A percentile compares a stretch with the other conserved stretches of the same genome.
phyloP scores from a whole-genome alignment of 1,140 invertebrate species.

The Caerostris darwini region DNA sequence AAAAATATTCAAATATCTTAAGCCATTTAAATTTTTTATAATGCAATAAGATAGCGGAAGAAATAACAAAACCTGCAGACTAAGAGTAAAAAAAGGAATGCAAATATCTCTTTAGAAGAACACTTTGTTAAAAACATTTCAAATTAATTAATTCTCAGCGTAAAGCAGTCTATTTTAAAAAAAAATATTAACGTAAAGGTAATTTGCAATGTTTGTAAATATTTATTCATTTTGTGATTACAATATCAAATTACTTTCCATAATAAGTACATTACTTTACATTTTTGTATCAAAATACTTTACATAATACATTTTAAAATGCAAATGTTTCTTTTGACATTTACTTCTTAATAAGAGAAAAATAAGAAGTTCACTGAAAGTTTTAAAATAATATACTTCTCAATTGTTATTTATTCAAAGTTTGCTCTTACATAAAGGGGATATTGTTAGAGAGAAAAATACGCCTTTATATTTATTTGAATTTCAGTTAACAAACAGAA shows the following conservation, averaged over 20 bases:
- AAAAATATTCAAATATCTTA: not conserved
- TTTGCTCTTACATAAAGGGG: no score
- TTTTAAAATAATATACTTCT: no score
- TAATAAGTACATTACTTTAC: no score
- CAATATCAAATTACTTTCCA: no score
- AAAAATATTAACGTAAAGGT: not conserved
- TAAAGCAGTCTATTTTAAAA: not conserved
- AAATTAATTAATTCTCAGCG: not conserved
- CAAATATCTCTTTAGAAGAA: not conserved
- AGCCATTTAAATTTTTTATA: not conserved
- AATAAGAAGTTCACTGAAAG: not conserved
- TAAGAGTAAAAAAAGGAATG: not conserved
- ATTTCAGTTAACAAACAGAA: no score
- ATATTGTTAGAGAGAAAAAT: no score
- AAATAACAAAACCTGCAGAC: not conserved
- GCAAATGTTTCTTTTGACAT: not conserved
- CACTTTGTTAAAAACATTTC: not conserved
- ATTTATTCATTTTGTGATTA: not conserved
- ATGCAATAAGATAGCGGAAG: not conserved
- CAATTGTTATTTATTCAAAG: no score
- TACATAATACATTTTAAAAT: not conserved
- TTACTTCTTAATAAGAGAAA: not conserved
- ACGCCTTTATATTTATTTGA: no score
- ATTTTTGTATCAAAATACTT: not conserved
- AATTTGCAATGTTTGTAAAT: not conserved